Base-by-base conservation (phyloP, 2,888 invertebrate species). In the Cosmorhoe ocellata region DNA sequence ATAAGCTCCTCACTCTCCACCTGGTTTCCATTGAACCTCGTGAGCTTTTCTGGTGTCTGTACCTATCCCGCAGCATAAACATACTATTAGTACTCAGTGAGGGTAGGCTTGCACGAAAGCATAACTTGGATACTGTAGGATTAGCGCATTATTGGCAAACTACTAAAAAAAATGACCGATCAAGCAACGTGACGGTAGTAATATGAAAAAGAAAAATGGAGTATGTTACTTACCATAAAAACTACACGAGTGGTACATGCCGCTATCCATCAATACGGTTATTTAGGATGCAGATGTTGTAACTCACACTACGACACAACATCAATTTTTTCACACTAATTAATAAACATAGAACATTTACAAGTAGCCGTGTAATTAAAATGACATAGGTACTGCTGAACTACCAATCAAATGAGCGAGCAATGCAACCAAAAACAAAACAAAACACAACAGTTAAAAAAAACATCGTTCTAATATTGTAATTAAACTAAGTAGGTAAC, bases 1-100 rank as follows among this genome's bases (percentile, higher is more conserved):
- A 83, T 76, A 13, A 87, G 71, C 2, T 75, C 71, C 28, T 82
- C 84, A 56, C 67, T 71, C 13, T 65, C 45, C 4, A 70, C 61
- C 13, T 51, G 66, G 51, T 79, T 81, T 7, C 82, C 85, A 42
- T 84, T 88, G 52, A 66, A 71, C 11, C 63, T 32, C 6, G 63
- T 40, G 24, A 54, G 40, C 30, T 55, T 62, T 27, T 76, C 72
- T 6, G 59, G 68, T 13, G 51, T 61, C 76, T 78, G 71, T 36
- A n/a, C n/a, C n/a, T n/a, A 60, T 71, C 62, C 68, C 58, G 73
- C 66, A 66, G 67, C 66, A 61, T 67, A 61, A 69, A 75, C 61
- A 74, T 44, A 65, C 22, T 61, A 61, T 48, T 43, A 43, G 43
- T 34, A 18, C 28, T 34, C 6, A 38, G 11, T 56, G 22, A 18